Base-by-base conservation (phyloP, 2,888 invertebrate genomes). In the Teleiodes luculella region DNA sequence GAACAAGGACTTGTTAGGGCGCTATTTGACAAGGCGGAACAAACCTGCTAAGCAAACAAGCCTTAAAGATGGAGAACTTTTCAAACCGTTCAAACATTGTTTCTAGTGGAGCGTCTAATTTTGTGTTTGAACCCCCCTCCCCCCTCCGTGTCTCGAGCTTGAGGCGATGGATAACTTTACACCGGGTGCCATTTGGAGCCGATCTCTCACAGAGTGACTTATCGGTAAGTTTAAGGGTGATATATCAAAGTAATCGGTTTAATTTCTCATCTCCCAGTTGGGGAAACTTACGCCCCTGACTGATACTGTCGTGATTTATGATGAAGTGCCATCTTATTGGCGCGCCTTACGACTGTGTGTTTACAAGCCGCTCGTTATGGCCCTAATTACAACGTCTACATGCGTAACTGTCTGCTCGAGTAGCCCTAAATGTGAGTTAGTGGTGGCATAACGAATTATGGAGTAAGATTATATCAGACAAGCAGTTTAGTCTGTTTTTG, bases 201-300 rank as follows among this genome's bases (percentile, higher is more conserved):
- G 83, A 86, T 83, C 83, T 80, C 81, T 79, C 80, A 53, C 61
- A 72, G 77, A 75, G 76, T 87, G 86, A 88, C 86, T 88, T 89
- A 89, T 87, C 85, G 86, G 83, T 72, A 84, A 87, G 80, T 88
- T 86, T 83, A 82, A 83, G 76, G 72, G 78, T 78, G 70, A 88
- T 89, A 86, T 86, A 86, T 89, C 88, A 88, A 83, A 81, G 86
- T 87, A 86, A 89, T 87, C 82, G 86, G 78, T 83, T 88, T 86
- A 89, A 87, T 89, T 87, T 87, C 88, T 87, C 87, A 87, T 87
- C 83, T 86, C 78, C 79, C 78, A 78, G 76, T 82, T 79, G 76
- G 74, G n/a, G 78, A 64, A 77, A 83, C 77, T 83, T 82, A 77
- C 81, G 81, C 76, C 78, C 80, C 72, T 71, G 71, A 76, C 74